phyloP scores from a whole-genome alignment of 2,888 invertebrate species.

The Habroteleia sp. region DNA sequence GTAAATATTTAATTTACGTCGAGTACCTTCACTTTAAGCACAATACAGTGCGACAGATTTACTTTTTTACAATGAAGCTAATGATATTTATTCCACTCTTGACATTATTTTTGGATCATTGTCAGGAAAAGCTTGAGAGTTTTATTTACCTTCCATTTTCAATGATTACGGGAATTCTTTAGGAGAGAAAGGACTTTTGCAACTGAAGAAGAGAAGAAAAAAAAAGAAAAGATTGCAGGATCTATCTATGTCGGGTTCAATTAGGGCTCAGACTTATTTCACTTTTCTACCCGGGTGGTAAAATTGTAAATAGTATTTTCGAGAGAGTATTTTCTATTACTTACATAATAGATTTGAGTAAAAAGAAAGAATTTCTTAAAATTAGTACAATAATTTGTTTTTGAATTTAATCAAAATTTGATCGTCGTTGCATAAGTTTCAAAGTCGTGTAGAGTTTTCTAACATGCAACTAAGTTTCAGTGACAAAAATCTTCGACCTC shows the following conservation, averaged over 20 bases:
- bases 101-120: slow-evolving; percentile 27
- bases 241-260: no score
- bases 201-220: neutral
- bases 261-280: no score
- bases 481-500: slow-evolving; percentile 47
- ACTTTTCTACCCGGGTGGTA: no score
- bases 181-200: neutral
- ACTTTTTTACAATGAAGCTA: slow-evolving; percentile 50
- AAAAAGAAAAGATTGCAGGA: no score
- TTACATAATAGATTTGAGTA: no score
- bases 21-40: slow-evolving; percentile 64
- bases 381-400: slow-evolving; percentile 49
- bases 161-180: slow-evolving; percentile 2
- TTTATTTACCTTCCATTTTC: slow-evolving; percentile 17
- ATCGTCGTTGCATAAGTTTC: slow-evolving; percentile 41
- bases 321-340: no score
- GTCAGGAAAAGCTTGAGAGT: neutral
- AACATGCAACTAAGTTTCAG: slow-evolving; percentile 52
- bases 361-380: neutral
- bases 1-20: slow-evolving; percentile 74
- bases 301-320: no score
- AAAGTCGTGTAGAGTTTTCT: slow-evolving; percentile 56
- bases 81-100: slow-evolving; percentile 60
- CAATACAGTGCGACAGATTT: slow-evolving; percentile 55
- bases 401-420: slow-evolving; percentile 39